Evolutionary conservation across 2,797 vertebrate species (phyloP).

Genomic region (Sebastes matsubarae): DNA sequence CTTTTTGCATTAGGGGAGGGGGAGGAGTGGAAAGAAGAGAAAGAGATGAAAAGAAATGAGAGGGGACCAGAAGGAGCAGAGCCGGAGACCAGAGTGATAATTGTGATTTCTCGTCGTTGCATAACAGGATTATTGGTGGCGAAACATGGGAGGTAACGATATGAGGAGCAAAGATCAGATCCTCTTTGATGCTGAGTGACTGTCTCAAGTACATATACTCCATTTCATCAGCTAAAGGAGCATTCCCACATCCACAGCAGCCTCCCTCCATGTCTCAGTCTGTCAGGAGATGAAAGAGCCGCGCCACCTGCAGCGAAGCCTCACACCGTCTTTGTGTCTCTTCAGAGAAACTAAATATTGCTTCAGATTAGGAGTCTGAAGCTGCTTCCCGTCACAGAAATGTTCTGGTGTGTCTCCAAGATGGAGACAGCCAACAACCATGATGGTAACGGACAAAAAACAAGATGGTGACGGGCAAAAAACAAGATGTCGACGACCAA

Average conservation of each 20-base stretch:
- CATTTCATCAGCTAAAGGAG: neutral
- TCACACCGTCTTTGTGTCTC: neutral
- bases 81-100: neutral
- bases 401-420: neutral
- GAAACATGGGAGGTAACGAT: neutral
- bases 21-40: neutral
- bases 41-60: neutral
- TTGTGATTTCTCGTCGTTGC: neutral
- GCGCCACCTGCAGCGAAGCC: too few relatives aligned
- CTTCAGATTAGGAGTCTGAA: neutral
- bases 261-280: neutral
- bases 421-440: too few relatives aligned
- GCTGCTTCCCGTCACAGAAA: neutral
- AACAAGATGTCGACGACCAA: too few relatives aligned
- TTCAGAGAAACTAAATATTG: neutral
- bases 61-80: neutral
- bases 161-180: neutral
- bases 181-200: conserved; percentile 2
- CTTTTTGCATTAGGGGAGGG: neutral
- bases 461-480: too few relatives aligned
- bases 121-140: neutral
- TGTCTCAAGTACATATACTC: neutral
- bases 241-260: neutral
- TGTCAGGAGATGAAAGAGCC: too few relatives aligned
- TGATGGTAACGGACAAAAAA: too few relatives aligned